Evolutionary conservation across 2,888 invertebrate species (phyloP).

Genomic region (Leptopilina myrica): DNA sequence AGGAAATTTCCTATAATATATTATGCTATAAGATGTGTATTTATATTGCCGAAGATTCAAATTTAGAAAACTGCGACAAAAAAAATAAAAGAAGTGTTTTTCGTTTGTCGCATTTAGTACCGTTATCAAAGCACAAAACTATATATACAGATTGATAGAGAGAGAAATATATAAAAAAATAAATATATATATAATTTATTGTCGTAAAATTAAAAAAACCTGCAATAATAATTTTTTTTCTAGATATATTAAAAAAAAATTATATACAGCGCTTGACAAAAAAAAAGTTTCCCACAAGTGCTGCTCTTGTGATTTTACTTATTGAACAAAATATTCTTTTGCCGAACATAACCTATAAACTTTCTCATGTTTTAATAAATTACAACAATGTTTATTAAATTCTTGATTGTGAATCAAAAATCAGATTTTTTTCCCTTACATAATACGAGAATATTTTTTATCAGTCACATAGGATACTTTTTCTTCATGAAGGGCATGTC

Average conservation of each 20-base stretch:
- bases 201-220: constrained; percentile 38
- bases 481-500: too few relatives aligned
- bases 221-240: constrained; percentile 26
- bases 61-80: constrained; percentile 11
- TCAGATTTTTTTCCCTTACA: too few relatives aligned
- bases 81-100: neutral
- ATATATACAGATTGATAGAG: neutral
- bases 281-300: too few relatives aligned
- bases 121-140: constrained; percentile 33
- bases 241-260: constrained; percentile 32
- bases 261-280: neutral
- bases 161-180: constrained; percentile 12
- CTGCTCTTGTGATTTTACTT: too few relatives aligned
- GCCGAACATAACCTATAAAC: too few relatives aligned
- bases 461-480: too few relatives aligned
- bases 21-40: constrained; percentile 14
- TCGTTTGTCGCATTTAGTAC: constrained; percentile 26
- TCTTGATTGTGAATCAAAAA: too few relatives aligned
- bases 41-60: constrained; percentile 36
- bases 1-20: constrained; percentile 8
- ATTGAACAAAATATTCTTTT: too few relatives aligned
- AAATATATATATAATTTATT: constrained; percentile 17
- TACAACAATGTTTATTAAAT: too few relatives aligned
- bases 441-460: too few relatives aligned
- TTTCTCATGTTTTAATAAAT: too few relatives aligned